phyloP scores from a whole-genome alignment of 92 coral and sea anemone species.

The Scolanthus callimorphus region DNA sequence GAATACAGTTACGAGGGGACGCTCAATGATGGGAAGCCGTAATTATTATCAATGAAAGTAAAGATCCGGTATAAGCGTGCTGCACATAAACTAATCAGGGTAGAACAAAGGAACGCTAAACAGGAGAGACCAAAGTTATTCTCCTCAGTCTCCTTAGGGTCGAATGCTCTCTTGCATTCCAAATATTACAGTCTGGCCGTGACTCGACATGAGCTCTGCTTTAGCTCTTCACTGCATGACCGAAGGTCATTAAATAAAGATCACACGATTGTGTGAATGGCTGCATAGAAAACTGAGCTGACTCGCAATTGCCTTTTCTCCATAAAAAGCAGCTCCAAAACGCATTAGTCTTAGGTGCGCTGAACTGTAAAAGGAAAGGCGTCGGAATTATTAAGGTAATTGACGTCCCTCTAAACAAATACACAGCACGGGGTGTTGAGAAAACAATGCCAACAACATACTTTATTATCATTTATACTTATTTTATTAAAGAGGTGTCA shows the following conservation, averaged over 20 bases:
- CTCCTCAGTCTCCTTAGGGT: no score
- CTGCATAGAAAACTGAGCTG: neutral
- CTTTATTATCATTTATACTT: slow-evolving; percentile 75
- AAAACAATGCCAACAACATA: slow-evolving; percentile 64
- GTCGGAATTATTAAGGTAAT: no score
- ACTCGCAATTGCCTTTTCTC: neutral
- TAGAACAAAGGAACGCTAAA: no score
- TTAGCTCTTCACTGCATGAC: slow-evolving; percentile 8
- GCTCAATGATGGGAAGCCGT: neutral
- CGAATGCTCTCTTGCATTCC: no score
- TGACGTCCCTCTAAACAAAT: slow-evolving; percentile 52
- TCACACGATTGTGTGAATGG: slow-evolving; percentile 11
- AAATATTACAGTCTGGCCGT: no score
- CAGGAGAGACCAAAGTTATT: no score
- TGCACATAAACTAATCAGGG: no score
- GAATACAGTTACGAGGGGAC: neutral
- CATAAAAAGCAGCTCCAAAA: neutral
- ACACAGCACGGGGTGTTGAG: slow-evolving; percentile 52
- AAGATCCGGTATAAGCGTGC: no score
- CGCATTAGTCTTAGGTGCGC: neutral
- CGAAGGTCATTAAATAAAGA: slow-evolving; percentile 19
- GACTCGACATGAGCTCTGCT: no score
- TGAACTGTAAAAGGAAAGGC: no score
- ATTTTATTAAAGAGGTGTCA: slow-evolving; percentile 82
- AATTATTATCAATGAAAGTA: no score